Base-by-base conservation (phyloP, 2,888 invertebrate genomes). In the Sinohyriopsis cumingii region DNA sequence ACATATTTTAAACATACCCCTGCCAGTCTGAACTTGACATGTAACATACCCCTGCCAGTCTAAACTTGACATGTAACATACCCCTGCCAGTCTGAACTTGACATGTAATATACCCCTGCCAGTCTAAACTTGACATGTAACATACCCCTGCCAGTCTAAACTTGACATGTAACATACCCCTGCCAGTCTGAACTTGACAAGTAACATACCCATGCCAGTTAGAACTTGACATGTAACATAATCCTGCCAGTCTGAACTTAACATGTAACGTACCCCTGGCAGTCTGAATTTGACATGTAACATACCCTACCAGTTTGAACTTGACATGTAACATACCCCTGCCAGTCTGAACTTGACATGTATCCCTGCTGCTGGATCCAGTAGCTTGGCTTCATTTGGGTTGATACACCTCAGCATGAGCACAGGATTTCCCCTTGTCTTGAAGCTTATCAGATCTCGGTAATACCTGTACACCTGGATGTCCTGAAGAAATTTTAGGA, bases 391-490 rank as follows among this genome's bases (percentile, higher is more conserved):
- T 71, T 90, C 90, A 57, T 83, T 86, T 20, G 90, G 90, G 77
- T 90, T 90, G 60, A 90, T 90, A 75, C 88, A 89, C 55, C 84
- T 79, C 70, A 90, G 77, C 87, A 90, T 88, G 20, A 87, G 73
- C 9, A 83, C 71, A 1, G 90, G 90, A 75, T 89, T 88, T 19
- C 90, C 90, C 66, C 88, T 74, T 4, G 85, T 81, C 68, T 86
- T 87, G 79, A 90, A 90, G 77, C 88, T 88, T 68, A 90, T 89
- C 33, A 90, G 75, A 69, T 90, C 89, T 73, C 87, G 73, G 78
- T 90, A 90, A 75, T 89, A 90, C 53, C 82, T 80, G 76, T 87
- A 90, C n/a, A 90, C 89, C 77, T 90, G 89, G 53, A 87, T 84
- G 71, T 90, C 90, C 90, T 90, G 76, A 12, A 81, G 75, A 55